Conservation (phyloP, 2,797 vertebrate genomes). For the Sebastes hubbsi region DNA sequence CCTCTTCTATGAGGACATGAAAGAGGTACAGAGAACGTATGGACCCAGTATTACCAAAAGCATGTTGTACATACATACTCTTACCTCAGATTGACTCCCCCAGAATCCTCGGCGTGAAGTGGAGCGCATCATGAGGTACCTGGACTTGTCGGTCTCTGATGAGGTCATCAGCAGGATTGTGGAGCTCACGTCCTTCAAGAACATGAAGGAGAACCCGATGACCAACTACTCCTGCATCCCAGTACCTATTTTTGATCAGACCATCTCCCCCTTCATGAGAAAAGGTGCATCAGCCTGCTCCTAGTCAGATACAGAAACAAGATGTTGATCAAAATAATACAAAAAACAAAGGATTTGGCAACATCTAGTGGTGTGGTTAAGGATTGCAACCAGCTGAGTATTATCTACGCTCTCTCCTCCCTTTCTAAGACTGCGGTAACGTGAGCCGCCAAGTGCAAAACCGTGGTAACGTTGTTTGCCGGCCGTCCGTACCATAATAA, state of each 20-base stretch:
- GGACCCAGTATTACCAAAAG: neutral
- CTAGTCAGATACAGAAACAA: no score
- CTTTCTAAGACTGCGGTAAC: no score
- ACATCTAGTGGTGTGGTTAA: no score
- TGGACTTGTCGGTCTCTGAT: slow-evolving; percentile 82
- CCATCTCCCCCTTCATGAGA: slow-evolving; percentile 89
- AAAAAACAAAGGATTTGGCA: no score
- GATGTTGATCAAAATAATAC: no score
- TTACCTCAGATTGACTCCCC: neutral
- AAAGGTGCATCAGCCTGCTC: slow-evolving; percentile 82
- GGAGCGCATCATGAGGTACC: slow-evolving; percentile 84
- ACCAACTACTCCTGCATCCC: slow-evolving; percentile 88
- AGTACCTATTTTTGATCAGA: slow-evolving; percentile 78
- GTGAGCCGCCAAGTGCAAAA: no score
- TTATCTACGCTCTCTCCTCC: no score
- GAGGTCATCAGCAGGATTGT: slow-evolving; percentile 81
- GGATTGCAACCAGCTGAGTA: no score
- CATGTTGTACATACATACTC: neutral
- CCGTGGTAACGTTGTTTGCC: no score
- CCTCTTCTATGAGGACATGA: slow-evolving; percentile 88
- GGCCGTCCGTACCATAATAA: no score
- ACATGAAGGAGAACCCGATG: slow-evolving; percentile 90
- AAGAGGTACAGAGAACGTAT: slow-evolving; percentile 75
- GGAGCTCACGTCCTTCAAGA: slow-evolving; percentile 87
- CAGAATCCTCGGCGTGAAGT: slow-evolving; percentile 89